phyloP scores from a whole-genome alignment of 2,888 invertebrate genomes.

The Plutella xylostella region DNA sequence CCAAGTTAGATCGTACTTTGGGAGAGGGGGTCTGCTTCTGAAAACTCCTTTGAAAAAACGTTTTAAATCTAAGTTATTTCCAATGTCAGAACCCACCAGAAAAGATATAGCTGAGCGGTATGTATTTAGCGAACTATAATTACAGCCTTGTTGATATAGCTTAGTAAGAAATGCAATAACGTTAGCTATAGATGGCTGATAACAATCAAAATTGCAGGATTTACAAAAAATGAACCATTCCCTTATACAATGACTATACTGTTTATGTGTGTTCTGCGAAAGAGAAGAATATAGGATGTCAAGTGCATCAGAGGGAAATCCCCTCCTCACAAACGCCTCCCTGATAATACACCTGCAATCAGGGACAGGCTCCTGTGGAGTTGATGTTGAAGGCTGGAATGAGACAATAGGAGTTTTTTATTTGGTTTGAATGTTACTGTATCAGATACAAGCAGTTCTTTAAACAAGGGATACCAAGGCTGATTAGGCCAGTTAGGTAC shows the following conservation, averaged over 20 bases:
- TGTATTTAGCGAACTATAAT: constrained; percentile 8
- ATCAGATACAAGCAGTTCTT: constrained; percentile 6
- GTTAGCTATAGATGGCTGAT: not conserved
- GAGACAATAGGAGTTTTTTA: constrained; percentile 8
- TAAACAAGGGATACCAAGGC: constrained; percentile 26
- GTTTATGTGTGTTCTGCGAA: constrained; percentile 2
- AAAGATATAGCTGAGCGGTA: constrained; percentile 3
- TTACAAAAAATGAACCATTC: constrained; percentile 11
- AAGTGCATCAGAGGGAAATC: constrained; percentile 14
- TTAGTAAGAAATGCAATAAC: not conserved
- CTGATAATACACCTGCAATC: constrained; percentile 13
- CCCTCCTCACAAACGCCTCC: constrained; percentile 5
- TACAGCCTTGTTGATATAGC: not conserved
- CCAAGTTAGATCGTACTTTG: constrained; percentile 23
- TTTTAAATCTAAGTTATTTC: constrained; percentile 8
- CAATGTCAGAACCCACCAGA: not conserved
- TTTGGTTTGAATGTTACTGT: constrained; percentile 10
- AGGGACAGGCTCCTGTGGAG: constrained; percentile 10
- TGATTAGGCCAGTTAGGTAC: constrained; percentile 25
- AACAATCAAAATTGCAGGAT: constrained; percentile 1
- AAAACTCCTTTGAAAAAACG: constrained; percentile 14
- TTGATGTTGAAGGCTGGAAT: constrained; percentile 10
- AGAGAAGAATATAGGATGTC: constrained; percentile 3
- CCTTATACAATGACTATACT: constrained; percentile 12
- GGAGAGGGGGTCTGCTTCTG: constrained; percentile 6